Percentiles rank a stretch among this genome's conserved stretches.
Conservation (phyloP, 2,113 vertebrate genomes). For the Smithornis capensis region DNA sequence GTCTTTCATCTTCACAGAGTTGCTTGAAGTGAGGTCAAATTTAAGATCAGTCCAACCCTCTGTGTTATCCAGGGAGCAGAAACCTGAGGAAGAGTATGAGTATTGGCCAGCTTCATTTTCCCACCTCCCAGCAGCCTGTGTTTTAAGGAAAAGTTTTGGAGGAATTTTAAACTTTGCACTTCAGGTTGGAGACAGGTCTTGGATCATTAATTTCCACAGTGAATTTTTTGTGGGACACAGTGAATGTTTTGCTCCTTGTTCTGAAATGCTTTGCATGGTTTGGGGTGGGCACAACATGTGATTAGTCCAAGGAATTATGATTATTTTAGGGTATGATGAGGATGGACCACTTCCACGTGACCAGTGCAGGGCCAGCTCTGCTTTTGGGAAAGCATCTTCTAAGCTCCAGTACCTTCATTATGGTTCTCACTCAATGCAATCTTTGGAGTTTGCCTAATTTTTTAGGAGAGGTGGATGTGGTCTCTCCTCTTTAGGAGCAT, state of each 20-base stretch:
- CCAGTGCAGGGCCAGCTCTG: not conserved
- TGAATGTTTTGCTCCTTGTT: not conserved
- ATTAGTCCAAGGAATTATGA: not conserved
- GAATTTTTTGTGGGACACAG: not conserved
- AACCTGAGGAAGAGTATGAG: not conserved
- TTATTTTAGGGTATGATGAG: not conserved
- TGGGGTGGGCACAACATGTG: not conserved
- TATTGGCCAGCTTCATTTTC: not conserved
- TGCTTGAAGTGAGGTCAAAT: not conserved
- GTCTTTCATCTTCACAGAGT: not conserved
- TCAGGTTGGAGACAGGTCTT: not conserved
- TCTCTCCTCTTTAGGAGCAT: not conserved
- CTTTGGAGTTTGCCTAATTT: not conserved
- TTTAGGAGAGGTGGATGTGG: not conserved
- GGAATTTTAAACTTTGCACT: not conserved
- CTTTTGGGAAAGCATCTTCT: not conserved
- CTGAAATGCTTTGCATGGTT: not conserved
- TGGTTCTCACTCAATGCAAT: not conserved
- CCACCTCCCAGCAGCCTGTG: rapidly evolving
- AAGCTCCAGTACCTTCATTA: not conserved
- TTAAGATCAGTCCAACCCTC: not conserved
- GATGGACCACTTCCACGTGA: not conserved
- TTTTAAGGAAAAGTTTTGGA: not conserved
- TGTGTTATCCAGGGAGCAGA: not conserved
- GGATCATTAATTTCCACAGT: not conserved